Evolutionary conservation across 1,140 invertebrate genomes (phyloP).

Genomic region (Thaumetopoea pityocampa): DNA sequence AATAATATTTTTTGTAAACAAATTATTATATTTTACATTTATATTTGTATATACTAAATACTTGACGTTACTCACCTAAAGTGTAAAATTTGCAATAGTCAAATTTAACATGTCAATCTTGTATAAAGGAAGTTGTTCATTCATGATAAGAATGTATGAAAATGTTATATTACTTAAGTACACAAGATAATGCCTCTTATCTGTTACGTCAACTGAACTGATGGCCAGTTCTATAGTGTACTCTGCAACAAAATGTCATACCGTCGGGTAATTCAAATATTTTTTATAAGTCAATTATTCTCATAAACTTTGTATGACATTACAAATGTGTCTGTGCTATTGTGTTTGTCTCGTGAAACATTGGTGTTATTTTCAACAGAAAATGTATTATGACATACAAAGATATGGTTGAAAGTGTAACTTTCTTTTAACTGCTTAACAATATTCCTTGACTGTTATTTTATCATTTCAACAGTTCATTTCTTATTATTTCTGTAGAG

Average conservation of each 20-base stretch:
- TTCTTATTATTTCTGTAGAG: no score
- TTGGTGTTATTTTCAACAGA: slow-evolving; percentile 9
- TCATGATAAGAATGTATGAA: slow-evolving; percentile 30
- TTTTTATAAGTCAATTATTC: slow-evolving; percentile 15
- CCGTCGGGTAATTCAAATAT: slow-evolving; percentile 56
- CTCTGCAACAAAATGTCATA: slow-evolving; percentile 58
- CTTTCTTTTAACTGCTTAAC: no score
- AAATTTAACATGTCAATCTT: slow-evolving; percentile 26
- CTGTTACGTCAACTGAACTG: slow-evolving; percentile 53
- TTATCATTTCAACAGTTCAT: no score
- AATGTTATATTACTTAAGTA: slow-evolving; percentile 39
- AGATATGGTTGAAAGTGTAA: no score
- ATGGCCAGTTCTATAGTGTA: slow-evolving; percentile 52
- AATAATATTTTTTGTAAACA: no score
- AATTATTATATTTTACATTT: neutral
- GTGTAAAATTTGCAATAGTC: neutral
- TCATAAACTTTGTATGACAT: no score
- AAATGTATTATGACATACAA: no score
- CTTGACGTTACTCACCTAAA: slow-evolving; percentile 5
- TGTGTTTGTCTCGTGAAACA: no score
- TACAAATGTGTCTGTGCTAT: slow-evolving; percentile 18
- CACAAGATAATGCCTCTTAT: slow-evolving; percentile 62
- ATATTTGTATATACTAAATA: neutral
- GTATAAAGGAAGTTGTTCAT: slow-evolving; percentile 29
- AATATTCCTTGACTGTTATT: no score